These are phyloP conservation scores for Dryobates pubescens DNA, from an alignment of 2,797 vertebrate genomes.

Conservation along the genomic window DNA sequence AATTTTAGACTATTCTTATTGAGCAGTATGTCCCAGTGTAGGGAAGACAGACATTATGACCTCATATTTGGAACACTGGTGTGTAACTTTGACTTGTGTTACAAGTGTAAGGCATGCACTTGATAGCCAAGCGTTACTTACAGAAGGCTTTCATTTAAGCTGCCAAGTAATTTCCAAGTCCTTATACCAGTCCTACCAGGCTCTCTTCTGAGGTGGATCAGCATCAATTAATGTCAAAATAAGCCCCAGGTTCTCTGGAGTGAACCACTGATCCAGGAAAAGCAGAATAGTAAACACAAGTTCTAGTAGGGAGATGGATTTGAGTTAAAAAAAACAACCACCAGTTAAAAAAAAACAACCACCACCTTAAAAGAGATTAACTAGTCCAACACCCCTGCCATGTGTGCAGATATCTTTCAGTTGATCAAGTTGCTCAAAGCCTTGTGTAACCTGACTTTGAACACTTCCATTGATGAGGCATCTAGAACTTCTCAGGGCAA, in stretches of 20 bases:
- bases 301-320: neutral
- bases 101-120: neutral
- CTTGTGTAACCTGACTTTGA: neutral
- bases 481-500: neutral
- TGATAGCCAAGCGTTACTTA: slow-evolving; percentile 15
- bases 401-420: neutral
- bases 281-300: neutral
- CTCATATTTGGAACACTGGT: neutral
- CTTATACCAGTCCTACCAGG: neutral
- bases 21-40: neutral
- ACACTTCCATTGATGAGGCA: neutral
- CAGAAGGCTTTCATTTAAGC: neutral
- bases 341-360: no score
- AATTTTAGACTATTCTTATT: neutral
- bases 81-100: slow-evolving; percentile 7
- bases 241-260: neutral
- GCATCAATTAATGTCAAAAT: neutral
- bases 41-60: neutral
- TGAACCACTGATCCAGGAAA: neutral
- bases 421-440: neutral
- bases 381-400: no score
- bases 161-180: neutral
- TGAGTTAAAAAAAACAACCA: neutral
- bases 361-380: no score
- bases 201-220: neutral